phyloP scores from a whole-genome alignment of 2,113 vertebrate genomes.

The Panthera leo region DNA sequence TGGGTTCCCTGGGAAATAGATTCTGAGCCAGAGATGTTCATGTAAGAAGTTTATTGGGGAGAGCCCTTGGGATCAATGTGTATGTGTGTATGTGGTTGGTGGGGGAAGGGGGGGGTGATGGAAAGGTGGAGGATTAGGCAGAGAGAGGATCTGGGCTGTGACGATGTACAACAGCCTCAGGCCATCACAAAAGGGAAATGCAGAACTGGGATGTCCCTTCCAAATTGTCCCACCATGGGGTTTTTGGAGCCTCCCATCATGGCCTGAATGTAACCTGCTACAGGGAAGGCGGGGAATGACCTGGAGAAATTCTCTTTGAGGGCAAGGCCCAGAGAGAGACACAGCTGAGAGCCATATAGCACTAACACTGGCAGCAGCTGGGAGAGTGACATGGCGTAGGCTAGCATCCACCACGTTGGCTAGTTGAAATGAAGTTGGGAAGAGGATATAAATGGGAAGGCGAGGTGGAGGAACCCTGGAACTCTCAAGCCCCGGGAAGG shows the following conservation, averaged over 20 bases:
- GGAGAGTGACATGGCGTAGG: neutral
- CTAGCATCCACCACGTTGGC: neutral
- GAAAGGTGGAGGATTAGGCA: neutral
- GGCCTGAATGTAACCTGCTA: neutral
- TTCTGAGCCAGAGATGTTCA: neutral
- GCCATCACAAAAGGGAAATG: neutral
- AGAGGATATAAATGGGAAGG: neutral
- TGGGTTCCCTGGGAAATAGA: neutral
- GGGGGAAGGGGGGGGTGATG: rapidly evolving
- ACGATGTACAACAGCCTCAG: neutral
- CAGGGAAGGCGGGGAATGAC: neutral
- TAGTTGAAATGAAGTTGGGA: neutral
- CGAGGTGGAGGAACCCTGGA: neutral
- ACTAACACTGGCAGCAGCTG: neutral
- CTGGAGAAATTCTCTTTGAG: neutral
- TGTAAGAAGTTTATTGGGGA: neutral
- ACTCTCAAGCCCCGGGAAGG: rapidly evolving
- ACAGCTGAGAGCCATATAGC: neutral
- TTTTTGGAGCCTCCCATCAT: neutral
- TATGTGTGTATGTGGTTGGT: too few species aligned
- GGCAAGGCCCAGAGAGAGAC: neutral
- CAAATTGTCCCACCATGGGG: neutral
- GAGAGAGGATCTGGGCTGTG: neutral
- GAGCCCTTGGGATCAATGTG: neutral
- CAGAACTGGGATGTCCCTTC: neutral